phyloP scores from a whole-genome alignment of 2,888 invertebrate genomes.

The Cybosia mesomella region DNA sequence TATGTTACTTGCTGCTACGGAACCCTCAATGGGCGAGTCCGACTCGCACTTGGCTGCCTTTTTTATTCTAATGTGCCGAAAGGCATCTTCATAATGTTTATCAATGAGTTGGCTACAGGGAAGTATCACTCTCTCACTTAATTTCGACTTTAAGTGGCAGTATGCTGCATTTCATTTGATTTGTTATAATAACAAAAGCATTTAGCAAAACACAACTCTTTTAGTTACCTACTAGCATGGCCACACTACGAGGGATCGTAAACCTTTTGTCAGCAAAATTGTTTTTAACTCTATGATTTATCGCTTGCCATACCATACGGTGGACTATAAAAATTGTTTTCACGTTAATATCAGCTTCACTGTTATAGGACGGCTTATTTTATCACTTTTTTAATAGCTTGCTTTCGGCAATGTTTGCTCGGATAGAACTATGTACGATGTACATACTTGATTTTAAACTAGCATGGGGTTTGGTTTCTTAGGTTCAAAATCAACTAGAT shows the following conservation, averaged over 20 bases:
- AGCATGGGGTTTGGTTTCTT: too few species aligned
- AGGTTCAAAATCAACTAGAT: too few species aligned
- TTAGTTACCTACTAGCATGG: slow-evolving; percentile 13
- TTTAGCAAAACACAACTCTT: not conserved
- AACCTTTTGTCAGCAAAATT: slow-evolving; percentile 59
- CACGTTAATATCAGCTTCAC: slow-evolving; percentile 63
- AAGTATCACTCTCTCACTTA: too few species aligned
- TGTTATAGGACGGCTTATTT: not conserved
- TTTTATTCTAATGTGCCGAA: too few species aligned
- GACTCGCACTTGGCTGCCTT: too few species aligned
- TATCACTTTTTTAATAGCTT: not conserved
- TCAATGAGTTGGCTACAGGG: too few species aligned
- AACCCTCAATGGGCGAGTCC: too few species aligned
- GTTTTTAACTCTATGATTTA: slow-evolving; percentile 74
- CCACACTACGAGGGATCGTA: slow-evolving; percentile 43
- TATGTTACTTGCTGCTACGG: too few species aligned
- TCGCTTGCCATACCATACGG: slow-evolving; percentile 50
- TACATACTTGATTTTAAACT: not conserved
- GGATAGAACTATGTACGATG: not conserved
- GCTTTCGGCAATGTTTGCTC: not conserved
- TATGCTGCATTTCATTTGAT: not conserved
- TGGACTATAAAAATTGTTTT: slow-evolving; percentile 71
- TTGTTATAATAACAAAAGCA: not conserved
- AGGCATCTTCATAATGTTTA: too few species aligned
- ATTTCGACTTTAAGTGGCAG: too few species aligned